phyloP scores from a whole-genome alignment of 1,140 invertebrate species.

The Helicoverpa zea region DNA sequence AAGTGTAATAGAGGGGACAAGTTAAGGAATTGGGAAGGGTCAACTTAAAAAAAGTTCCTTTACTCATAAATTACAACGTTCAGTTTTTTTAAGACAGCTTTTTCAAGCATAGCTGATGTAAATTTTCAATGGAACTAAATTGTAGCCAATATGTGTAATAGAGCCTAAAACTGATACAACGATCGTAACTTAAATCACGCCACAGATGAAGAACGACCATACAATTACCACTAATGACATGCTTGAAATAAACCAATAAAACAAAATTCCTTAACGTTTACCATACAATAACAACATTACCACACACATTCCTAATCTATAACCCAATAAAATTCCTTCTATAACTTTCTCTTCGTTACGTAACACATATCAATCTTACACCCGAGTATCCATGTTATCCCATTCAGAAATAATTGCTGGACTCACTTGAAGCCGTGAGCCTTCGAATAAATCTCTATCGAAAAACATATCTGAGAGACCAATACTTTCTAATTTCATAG shows the following conservation, averaged over 20 bases:
- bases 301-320: slow-evolving; percentile 21
- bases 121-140: no score
- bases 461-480: slow-evolving; percentile 67
- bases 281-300: slow-evolving; percentile 19
- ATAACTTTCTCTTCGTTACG: slow-evolving; percentile 46
- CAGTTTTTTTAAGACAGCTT: no score
- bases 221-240: background rate
- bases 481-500: slow-evolving; percentile 84
- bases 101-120: no score
- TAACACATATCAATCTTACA: slow-evolving; percentile 39
- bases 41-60: no score
- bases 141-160: no score
- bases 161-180: no score
- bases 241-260: slow-evolving; percentile 29
- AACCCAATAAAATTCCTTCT: slow-evolving; percentile 41
- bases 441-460: slow-evolving; percentile 81
- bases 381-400: slow-evolving; percentile 54
- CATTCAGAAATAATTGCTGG: slow-evolving; percentile 74
- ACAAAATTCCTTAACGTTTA: slow-evolving; percentile 2
- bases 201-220: slow-evolving; percentile 8
- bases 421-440: slow-evolving; percentile 61
- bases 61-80: background rate
- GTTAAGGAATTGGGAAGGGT: background rate
- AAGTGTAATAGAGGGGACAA: background rate
- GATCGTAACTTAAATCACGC: background rate